Conservation (phyloP, 2,888 invertebrate genomes). For the Monochamus alternatus region DNA sequence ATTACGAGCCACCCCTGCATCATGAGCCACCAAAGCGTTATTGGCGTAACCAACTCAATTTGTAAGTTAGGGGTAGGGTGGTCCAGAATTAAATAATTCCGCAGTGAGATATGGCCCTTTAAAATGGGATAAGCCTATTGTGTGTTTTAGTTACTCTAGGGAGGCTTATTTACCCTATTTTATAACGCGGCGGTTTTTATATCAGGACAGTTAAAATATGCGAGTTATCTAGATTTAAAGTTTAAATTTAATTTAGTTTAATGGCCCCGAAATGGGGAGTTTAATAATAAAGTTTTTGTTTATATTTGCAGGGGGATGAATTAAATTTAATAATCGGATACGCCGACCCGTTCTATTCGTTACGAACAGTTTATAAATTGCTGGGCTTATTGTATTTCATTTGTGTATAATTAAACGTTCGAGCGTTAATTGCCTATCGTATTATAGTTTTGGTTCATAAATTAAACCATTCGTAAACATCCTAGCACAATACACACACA, state of each 20-base stretch:
- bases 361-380: conserved; percentile 24
- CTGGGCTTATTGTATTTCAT: conserved; percentile 18
- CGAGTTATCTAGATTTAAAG: conserved; percentile 52
- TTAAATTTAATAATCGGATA: conserved; percentile 55
- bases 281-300: conserved; percentile 55
- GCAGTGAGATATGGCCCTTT: conserved; percentile 62
- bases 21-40: conserved; percentile 56
- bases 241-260: conserved; percentile 56
- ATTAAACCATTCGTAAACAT: not conserved
- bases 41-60: conserved; percentile 67
- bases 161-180: conserved; percentile 58
- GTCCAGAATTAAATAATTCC: conserved; percentile 64
- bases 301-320: conserved; percentile 53
- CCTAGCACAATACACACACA: not conserved
- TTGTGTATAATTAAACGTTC: conserved; percentile 15
- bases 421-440: conserved; percentile 12
- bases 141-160: conserved; percentile 61
- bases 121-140: conserved; percentile 63
- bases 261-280: conserved; percentile 50
- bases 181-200: conserved; percentile 61
- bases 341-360: conserved; percentile 13
- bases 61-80: conserved; percentile 59
- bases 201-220: conserved; percentile 57
- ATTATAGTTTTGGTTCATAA: not conserved
- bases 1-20: conserved; percentile 51